Conservation (phyloP, 2,113 vertebrate species). For the Coreoperca whiteheadi region DNA sequence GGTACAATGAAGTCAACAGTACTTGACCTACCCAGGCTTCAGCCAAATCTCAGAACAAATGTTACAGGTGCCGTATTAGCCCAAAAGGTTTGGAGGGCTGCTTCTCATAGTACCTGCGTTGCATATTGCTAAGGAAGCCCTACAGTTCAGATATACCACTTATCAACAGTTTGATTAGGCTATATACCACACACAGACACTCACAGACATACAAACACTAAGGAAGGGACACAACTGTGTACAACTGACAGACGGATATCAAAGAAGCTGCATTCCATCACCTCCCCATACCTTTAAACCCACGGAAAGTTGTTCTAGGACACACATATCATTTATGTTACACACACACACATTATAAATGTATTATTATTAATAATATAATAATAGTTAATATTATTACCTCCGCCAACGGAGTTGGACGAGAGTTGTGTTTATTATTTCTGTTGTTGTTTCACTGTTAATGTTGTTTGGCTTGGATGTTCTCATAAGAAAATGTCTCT, state of each 20-base stretch:
- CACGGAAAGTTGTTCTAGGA: slow-evolving; percentile 78
- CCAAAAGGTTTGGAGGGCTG: slow-evolving; percentile 75
- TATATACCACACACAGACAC: slow-evolving; percentile 76
- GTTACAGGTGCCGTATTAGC: slow-evolving; percentile 68
- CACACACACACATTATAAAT: slow-evolving; percentile 79
- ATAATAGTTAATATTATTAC: slow-evolving; percentile 70
- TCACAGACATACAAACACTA: slow-evolving; percentile 74
- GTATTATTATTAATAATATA: slow-evolving; percentile 74
- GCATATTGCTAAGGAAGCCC: slow-evolving; percentile 88
- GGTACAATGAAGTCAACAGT: slow-evolving; percentile 29
- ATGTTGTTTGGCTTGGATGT: slow-evolving; percentile 82
- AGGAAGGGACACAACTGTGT: slow-evolving; percentile 74
- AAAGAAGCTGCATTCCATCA: slow-evolving; percentile 82
- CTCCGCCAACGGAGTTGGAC: slow-evolving; percentile 60
- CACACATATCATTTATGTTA: slow-evolving; percentile 78
- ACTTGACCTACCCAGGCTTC: slow-evolving; percentile 53
- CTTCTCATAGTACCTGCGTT: slow-evolving; percentile 84
- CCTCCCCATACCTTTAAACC: slow-evolving; percentile 70
- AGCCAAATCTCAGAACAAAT: slow-evolving; percentile 55
- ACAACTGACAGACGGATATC: slow-evolving; percentile 74
- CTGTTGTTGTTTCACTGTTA: slow-evolving; percentile 73
- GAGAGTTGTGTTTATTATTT: slow-evolving; percentile 73
- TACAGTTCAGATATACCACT: slow-evolving; percentile 84
- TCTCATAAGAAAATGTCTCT: slow-evolving; percentile 76
- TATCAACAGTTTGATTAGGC: slow-evolving; percentile 82